A percentile compares a stretch with the other conserved stretches of the same genome.
Conservation (phyloP, 2,113 vertebrate genomes). For the Anser brachyrhynchus region DNA sequence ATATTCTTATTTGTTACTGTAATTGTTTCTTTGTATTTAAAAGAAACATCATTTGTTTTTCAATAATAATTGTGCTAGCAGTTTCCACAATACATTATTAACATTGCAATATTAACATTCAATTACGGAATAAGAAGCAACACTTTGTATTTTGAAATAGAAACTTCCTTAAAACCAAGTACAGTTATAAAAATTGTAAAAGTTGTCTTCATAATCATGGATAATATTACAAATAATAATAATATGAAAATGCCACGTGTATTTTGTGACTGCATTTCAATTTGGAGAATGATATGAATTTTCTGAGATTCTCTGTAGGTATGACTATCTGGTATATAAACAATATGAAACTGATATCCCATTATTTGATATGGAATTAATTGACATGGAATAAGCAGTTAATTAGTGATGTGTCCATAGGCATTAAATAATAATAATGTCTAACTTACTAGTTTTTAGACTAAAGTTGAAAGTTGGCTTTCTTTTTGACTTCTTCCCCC, state of each 20-base stretch:
- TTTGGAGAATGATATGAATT: background rate
- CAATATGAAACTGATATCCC: background rate
- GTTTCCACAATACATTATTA: constrained; percentile 45
- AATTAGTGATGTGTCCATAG: background rate
- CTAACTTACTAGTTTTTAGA: background rate
- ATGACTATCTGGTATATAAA: background rate
- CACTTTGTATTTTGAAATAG: constrained; percentile 8
- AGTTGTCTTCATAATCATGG: background rate
- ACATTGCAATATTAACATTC: background rate
- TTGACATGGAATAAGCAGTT: background rate
- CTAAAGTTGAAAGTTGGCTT: background rate
- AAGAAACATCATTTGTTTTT: constrained; percentile 30
- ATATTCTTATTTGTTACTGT: constrained; percentile 8
- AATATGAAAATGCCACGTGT: background rate
- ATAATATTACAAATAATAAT: background rate
- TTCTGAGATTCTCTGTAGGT: background rate
- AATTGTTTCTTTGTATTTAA: constrained; percentile 31
- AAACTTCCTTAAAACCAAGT: background rate
- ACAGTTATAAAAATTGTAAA: background rate
- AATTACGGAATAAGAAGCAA: background rate
- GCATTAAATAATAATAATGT: background rate
- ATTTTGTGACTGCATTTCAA: background rate
- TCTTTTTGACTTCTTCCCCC: background rate
- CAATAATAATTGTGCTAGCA: background rate
- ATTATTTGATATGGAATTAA: background rate